Conservation (phyloP, 2,113 vertebrate species). For the Actinemys pallida region DNA sequence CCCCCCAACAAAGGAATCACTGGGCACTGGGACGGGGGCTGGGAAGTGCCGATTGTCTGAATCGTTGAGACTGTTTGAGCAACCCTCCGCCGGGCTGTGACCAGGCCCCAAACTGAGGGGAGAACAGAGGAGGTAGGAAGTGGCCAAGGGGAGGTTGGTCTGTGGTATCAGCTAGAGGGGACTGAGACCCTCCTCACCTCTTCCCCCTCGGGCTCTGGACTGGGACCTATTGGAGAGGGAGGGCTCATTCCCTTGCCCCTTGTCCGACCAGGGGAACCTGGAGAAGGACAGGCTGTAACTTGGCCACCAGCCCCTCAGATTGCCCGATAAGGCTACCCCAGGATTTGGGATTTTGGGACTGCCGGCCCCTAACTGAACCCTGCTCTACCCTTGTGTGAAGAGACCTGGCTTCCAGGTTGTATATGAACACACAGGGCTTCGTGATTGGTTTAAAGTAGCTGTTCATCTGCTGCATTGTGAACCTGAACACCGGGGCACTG, state of each 20-base stretch:
- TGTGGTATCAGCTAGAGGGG: no score
- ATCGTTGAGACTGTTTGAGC: no score
- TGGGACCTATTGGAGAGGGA: not conserved
- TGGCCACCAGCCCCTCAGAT: not conserved
- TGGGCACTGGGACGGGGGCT: no score
- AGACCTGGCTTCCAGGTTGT: not conserved
- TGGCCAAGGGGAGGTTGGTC: no score
- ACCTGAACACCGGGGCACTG: not conserved
- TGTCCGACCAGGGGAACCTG: not conserved
- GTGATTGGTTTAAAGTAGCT: not conserved
- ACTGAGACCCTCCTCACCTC: no score
- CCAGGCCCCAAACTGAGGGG: no score
- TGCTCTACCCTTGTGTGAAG: not conserved
- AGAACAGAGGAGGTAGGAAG: no score
- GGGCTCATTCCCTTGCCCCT: not conserved
- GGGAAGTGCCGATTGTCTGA: no score
- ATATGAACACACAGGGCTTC: not conserved
- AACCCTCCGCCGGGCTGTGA: no score
- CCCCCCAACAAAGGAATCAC: no score
- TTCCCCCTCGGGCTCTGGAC: no score
- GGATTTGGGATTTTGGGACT: not conserved
- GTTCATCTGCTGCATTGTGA: not conserved
- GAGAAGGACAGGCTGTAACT: not conserved
- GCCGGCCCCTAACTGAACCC: not conserved
- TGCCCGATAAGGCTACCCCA: not conserved